Base-by-base conservation (phyloP, 1,140 invertebrate species). In the Heliothis virescens region DNA sequence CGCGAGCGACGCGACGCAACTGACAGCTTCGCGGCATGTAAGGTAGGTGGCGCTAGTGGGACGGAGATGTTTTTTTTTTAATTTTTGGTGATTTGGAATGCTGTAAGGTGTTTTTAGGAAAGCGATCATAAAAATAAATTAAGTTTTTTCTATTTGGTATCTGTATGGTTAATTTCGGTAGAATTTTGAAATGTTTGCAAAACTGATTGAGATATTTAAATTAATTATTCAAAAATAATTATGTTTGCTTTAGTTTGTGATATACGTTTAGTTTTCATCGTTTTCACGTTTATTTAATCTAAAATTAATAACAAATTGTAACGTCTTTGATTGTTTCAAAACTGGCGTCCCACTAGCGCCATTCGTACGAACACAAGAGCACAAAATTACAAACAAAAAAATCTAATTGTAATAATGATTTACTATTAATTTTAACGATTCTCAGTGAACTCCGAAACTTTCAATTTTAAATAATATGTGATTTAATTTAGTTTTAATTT, bases 401-500 rank as follows among this genome's bases (percentile, higher is more conserved):
- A 52, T 65, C 47, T 53, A 62, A 52, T 15, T 48, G 26, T 65
- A 41, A 52, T 80, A 80, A 71, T 79, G 26, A 72, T 57, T 26
- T 79, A 60, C 18, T 69, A 69, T 59, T 79, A 79, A 62, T 80
- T 80, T 74, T 80, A 73, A 52, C 59, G 48, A 63, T 52, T 63
- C 73, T 76, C 74, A 76, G 74, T 76, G 60, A 76, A 76, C 12
- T 26, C 60, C 18, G 60, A 41, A 60, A 48, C 18, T 21, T 76
- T 48, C 29, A 57, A 57, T 59, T 29, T 75, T 76, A 29, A 63
- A 63, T 75, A 63, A 65, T 72, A 57, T 71, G 76, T 78, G 65
- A 78, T 78, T 78, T 78, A 78, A 77, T 67, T 77, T 41, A 78
- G 63, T 78, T 15, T 16, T 77, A 65, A 67, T 78, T 34, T 78